These are phyloP conservation scores for Rhyacophila brunnea DNA, from an alignment of 1,140 invertebrate species.

Conservation along the genomic window DNA sequence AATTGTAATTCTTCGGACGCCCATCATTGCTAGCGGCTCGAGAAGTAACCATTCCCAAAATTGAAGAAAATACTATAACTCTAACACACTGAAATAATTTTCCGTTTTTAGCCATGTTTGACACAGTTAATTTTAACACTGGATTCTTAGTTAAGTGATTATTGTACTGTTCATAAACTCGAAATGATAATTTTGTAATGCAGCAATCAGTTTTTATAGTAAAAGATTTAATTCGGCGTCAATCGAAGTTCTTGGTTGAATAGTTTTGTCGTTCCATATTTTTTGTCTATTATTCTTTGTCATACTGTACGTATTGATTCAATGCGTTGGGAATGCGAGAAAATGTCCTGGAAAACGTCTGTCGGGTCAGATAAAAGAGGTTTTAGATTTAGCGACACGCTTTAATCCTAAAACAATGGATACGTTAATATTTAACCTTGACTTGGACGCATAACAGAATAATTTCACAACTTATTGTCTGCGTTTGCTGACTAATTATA, in stretches of 20 bases:
- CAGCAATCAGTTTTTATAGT: slow-evolving; percentile 25
- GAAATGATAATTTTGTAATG: slow-evolving; percentile 25
- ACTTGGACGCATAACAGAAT: not conserved
- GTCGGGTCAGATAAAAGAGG: not conserved
- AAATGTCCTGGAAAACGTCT: slow-evolving; percentile 2
- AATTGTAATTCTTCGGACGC: slow-evolving; percentile 26
- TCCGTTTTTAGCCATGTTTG: slow-evolving; percentile 12
- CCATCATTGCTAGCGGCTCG: slow-evolving; percentile 5
- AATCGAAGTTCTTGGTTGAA: slow-evolving; percentile 33
- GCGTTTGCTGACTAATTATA: too few species aligned
- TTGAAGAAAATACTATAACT: slow-evolving; percentile 2
- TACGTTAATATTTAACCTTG: slow-evolving; percentile 10
- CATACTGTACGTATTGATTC: slow-evolving; percentile 7
- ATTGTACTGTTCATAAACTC: slow-evolving; percentile 4
- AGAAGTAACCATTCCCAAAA: slow-evolving; percentile 8
- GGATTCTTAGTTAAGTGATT: not conserved
- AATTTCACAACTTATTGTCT: too few species aligned
- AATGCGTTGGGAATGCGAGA: slow-evolving; percentile 8
- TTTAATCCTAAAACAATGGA: slow-evolving; percentile 7
- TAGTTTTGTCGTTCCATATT: slow-evolving; percentile 35
- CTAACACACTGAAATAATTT: slow-evolving; percentile 8
- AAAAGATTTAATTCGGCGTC: slow-evolving; percentile 15
- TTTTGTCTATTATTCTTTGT: slow-evolving; percentile 18
- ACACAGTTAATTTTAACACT: too few species aligned
- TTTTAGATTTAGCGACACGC: slow-evolving; percentile 1